Base-by-base conservation (phyloP, 2,888 invertebrate species). In the Heliconius ethilla region DNA sequence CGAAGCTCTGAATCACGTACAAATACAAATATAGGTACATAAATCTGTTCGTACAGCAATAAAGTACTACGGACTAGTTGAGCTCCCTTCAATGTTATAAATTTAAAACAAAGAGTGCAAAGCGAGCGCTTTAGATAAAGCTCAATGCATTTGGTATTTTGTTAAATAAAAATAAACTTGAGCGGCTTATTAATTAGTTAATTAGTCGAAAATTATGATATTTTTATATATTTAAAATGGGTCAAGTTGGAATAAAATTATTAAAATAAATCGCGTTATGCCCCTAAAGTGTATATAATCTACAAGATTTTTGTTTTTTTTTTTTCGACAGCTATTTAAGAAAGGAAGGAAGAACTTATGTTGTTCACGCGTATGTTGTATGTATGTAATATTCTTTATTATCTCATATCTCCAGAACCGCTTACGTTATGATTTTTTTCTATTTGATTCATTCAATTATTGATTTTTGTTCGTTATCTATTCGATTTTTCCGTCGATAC, bases 21-120 rank as follows among this genome's bases (percentile, higher is more conserved):
- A 40, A n/a, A 67, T 74, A 67, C 59, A 76, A 73, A 70, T 70
- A 72, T 27, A 63, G 63, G 15, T 63, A 78, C 73, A 79, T 80
- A 80, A 77, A 69, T 80, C 79, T 79, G 73, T 59, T 66, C 40
- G 69, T 73, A 73, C 63, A 72, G 67, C 76, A 78, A 78, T 80
- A 77, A 75, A 70, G 66, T 67, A 76, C 22, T 69, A 45, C 67
- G 29, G 62, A 59, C 70, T 78, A 27, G 40, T 59, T n/a, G 45
- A 51, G 37, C 27, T 65, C 51, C 45, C 18, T 45, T 13, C 37
- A 3, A 22, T 29, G 45, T 63, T 29, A 66, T 75, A 75, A 45
- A 66, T 75, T 65, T 75, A 22, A 75, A 65, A 65, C 74, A 75
- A 65, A 59, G 75, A 59, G 59, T 40, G 15, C n/a, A 37, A 22